Conservation (phyloP, 2,113 vertebrate genomes). For the Circaetus gallicus region DNA sequence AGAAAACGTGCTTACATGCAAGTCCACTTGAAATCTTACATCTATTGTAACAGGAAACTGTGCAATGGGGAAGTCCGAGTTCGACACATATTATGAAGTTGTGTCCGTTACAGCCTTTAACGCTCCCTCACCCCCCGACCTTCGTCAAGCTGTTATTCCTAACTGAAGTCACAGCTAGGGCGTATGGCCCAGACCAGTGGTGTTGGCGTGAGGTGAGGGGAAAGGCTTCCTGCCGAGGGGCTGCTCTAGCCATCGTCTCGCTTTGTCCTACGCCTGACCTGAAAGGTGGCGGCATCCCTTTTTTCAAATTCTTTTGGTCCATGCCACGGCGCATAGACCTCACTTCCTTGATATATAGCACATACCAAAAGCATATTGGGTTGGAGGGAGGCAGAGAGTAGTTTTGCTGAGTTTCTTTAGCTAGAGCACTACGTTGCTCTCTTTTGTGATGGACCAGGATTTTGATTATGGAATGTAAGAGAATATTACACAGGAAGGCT, state of each 20-base stretch:
- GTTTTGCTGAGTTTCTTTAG: neutral
- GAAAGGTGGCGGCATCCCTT: neutral
- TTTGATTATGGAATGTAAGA: neutral
- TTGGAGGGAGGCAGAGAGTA: neutral
- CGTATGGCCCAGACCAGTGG: accelerated
- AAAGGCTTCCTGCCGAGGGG: neutral
- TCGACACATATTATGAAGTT: accelerated
- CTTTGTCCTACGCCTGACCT: neutral
- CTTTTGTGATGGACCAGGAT: no score
- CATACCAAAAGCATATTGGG: accelerated
- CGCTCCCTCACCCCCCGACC: neutral
- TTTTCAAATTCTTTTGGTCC: neutral
- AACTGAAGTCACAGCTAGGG: accelerated
- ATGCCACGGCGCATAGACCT: neutral
- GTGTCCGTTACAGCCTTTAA: neutral
- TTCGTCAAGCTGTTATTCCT: neutral
- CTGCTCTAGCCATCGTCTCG: neutral
- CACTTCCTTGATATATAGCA: accelerated
- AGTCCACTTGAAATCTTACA: neutral
- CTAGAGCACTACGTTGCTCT: neutral
- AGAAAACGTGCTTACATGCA: neutral
- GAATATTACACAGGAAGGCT: neutral
- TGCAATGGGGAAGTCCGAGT: neutral
- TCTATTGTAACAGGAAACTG: neutral
- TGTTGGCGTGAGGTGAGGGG: accelerated